These are phyloP conservation scores for Caenorhabditis imperialis DNA, from an alignment of 2,888 invertebrate genomes.

Conservation along the genomic window DNA sequence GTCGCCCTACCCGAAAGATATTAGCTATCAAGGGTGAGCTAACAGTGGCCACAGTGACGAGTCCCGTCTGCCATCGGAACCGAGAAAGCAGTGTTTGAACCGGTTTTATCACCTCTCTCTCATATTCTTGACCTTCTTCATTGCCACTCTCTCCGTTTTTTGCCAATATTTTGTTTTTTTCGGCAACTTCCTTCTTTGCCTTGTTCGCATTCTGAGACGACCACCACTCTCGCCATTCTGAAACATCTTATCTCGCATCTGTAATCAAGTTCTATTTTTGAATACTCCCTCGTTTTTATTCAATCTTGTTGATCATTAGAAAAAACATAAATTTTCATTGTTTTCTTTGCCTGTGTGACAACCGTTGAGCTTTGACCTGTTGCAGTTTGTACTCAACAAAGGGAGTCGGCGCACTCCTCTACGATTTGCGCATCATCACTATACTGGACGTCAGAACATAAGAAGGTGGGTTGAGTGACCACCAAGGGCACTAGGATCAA, in stretches of 20 bases:
- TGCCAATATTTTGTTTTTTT: constrained; percentile 33
- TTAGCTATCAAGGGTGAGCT: background rate
- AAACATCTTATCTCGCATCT: constrained; percentile 27
- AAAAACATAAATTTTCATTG: background rate
- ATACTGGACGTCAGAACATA: constrained; percentile 26
- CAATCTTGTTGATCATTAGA: constrained; percentile 1
- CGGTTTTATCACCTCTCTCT: constrained; percentile 44
- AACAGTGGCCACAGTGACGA: constrained; percentile 11
- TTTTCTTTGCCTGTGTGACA: constrained; percentile 19
- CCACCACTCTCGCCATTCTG: constrained; percentile 10
- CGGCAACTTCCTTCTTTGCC: constrained; percentile 24
- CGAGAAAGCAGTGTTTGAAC: constrained; percentile 14
- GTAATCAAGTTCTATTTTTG: constrained; percentile 34
- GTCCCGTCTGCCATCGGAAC: constrained; percentile 9
- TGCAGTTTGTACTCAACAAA: constrained; percentile 45
- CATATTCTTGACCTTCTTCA: constrained; percentile 51
- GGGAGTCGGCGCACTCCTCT: constrained; percentile 42
- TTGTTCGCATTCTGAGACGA: constrained; percentile 1
- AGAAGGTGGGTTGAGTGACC: constrained; percentile 40
- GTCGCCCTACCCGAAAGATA: background rate
- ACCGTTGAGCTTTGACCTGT: constrained; percentile 3
- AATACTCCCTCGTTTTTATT: background rate
- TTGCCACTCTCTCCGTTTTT: constrained; percentile 10
- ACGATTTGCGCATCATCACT: constrained; percentile 33
- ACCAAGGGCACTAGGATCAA: too few relatives aligned